Evolutionary conservation across 2,113 vertebrate species (phyloP).

Genomic region (Anser cygnoides): DNA sequence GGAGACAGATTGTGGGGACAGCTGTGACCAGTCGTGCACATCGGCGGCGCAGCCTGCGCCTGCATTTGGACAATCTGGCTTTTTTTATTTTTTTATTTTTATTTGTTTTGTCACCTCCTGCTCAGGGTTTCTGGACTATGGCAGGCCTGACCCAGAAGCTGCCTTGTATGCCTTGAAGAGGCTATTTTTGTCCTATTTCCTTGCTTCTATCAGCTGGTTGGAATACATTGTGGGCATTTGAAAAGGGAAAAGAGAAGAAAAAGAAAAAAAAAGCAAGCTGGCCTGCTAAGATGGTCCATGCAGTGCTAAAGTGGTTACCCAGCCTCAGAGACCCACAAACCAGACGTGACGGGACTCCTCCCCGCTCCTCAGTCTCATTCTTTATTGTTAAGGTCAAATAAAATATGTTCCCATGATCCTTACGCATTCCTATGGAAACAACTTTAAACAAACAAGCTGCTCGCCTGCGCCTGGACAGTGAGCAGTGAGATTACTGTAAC

Average conservation of each 20-base stretch:
- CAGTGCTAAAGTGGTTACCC: not conserved
- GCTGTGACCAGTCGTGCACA: rapidly evolving
- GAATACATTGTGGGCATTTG: not conserved
- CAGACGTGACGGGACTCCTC: not conserved
- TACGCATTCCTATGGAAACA: constrained; percentile 9
- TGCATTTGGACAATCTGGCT: not conserved
- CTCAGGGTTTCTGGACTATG: not conserved
- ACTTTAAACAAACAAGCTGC: not conserved
- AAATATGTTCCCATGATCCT: not conserved
- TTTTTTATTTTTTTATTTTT: too few relatives aligned
- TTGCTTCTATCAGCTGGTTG: not conserved
- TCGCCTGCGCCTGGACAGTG: not conserved
- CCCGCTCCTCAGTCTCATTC: not conserved
- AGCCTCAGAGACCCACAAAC: not conserved
- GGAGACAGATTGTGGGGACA: too few relatives aligned
- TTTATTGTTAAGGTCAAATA: not conserved
- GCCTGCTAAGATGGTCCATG: not conserved
- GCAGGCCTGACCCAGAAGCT: not conserved
- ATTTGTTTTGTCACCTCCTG: not conserved
- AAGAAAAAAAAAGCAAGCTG: not conserved
- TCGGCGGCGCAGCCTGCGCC: rapidly evolving
- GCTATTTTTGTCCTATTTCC: not conserved
- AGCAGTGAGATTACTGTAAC: not conserved
- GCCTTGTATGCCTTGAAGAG: not conserved
- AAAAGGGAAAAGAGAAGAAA: not conserved